phyloP scores from a whole-genome alignment of 2,888 invertebrate species.

The Aporophyla lueneburgensis region DNA sequence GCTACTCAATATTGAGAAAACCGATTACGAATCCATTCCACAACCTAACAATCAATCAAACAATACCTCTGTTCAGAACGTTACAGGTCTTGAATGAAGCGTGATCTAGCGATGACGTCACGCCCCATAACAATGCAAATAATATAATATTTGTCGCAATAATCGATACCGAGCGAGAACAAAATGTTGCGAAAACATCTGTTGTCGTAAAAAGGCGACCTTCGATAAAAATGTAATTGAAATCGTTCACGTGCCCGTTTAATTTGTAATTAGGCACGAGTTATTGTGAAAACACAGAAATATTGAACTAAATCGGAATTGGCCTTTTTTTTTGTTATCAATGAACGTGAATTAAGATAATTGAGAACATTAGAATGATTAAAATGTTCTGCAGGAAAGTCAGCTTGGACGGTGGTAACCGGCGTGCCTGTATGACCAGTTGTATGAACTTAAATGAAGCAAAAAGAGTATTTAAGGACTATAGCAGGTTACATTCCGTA shows the following conservation, averaged over 20 bases:
- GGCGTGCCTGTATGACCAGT: too few species aligned
- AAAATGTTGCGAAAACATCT: conserved; percentile 55
- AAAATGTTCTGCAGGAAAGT: too few species aligned
- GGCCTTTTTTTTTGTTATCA: conserved; percentile 11
- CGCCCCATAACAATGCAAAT: conserved; percentile 29
- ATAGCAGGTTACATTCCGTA: too few species aligned
- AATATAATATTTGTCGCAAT: conserved; percentile 56
- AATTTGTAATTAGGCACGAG: conserved; percentile 70
- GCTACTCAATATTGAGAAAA: neutral
- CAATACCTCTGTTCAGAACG: conserved; percentile 6
- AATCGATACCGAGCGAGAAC: conserved; percentile 34
- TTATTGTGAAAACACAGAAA: conserved; percentile 62
- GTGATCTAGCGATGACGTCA: conserved; percentile 42
- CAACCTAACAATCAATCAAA: neutral
- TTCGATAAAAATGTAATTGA: conserved; percentile 65
- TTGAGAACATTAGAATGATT: neutral
- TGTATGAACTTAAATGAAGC: too few species aligned
- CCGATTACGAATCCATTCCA: neutral
- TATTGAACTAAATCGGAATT: conserved; percentile 32
- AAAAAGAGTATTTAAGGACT: too few species aligned
- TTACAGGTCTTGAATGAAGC: conserved; percentile 15
- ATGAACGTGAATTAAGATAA: neutral
- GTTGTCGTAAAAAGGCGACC: conserved; percentile 61
- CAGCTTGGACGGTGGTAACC: too few species aligned
- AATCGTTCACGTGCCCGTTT: conserved; percentile 63